Conservation (phyloP, 2,888 invertebrate species). For the Tenthredo livida region DNA sequence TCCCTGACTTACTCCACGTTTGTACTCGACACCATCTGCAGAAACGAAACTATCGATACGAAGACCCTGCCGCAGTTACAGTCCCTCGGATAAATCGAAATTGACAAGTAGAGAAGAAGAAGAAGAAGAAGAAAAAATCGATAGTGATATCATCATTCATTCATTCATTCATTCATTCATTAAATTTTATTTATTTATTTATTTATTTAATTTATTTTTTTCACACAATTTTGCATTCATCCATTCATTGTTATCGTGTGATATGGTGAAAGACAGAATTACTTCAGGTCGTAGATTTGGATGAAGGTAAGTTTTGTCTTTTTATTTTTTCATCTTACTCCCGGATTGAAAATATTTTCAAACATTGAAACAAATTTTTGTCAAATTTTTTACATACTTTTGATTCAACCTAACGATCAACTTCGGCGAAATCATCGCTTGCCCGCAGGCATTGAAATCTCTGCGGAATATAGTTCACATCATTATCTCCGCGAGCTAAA, state of each 20-base stretch:
- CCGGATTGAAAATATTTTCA: background rate
- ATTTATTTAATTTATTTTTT: background rate
- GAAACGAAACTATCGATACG: constrained; percentile 63
- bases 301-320: constrained; percentile 34
- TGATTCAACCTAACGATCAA: no score
- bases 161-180: background rate
- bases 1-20: constrained; percentile 77
- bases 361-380: background rate
- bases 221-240: no score
- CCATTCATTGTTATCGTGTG: constrained; percentile 28
- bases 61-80: background rate
- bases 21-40: constrained; percentile 75
- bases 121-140: background rate
- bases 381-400: background rate
- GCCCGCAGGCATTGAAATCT: background rate
- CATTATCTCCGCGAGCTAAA: background rate
- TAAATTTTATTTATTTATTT: no score
- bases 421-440: background rate
- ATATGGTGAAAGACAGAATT: constrained; percentile 13
- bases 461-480: background rate
- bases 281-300: constrained; percentile 6
- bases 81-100: background rate
- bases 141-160: background rate
- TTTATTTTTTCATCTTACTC: background rate
- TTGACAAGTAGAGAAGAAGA: background rate